Conservation (phyloP, 2,888 invertebrate genomes). For the Megastigmus dorsalis region DNA sequence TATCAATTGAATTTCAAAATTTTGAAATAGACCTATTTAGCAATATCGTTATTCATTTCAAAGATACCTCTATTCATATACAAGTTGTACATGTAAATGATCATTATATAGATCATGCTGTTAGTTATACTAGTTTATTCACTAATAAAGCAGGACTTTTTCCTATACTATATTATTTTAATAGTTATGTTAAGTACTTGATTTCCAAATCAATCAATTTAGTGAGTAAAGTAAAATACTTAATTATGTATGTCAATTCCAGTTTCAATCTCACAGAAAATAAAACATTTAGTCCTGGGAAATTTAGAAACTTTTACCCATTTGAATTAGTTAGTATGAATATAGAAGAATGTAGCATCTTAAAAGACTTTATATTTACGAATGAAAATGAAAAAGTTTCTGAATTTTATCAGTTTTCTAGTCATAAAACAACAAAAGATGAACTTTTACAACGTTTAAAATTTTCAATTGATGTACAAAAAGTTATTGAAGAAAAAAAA, state of each 20-base stretch:
- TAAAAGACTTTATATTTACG: conserved; percentile 36
- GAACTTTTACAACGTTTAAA: conserved; percentile 60
- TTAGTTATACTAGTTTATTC: conserved; percentile 59
- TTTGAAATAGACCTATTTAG: conserved; percentile 51
- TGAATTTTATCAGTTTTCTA: conserved; percentile 58
- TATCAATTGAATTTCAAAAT: conserved; percentile 60
- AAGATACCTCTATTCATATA: conserved; percentile 60
- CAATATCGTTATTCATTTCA: conserved; percentile 57
- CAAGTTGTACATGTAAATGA: conserved; percentile 60
- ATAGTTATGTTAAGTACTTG: conserved; percentile 60
- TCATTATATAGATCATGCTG: conserved; percentile 56
- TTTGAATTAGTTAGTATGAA: conserved; percentile 34
- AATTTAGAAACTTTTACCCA: conserved; percentile 42
- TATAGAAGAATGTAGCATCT: not conserved
- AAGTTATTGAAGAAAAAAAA: conserved; percentile 57
- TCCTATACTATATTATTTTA: conserved; percentile 58
- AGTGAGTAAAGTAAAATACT: conserved; percentile 57
- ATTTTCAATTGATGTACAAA: conserved; percentile 58
- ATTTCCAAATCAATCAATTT: conserved; percentile 48
- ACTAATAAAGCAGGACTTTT: conserved; percentile 57
- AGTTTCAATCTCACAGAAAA: conserved; percentile 58
- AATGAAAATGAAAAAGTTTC: not conserved
- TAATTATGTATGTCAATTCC: conserved; percentile 61
- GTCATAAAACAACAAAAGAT: conserved; percentile 57
- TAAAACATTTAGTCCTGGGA: conserved; percentile 53